Evolutionary conservation across 2,888 invertebrate species (phyloP).

Genomic region (Cyclophora albipunctata): DNA sequence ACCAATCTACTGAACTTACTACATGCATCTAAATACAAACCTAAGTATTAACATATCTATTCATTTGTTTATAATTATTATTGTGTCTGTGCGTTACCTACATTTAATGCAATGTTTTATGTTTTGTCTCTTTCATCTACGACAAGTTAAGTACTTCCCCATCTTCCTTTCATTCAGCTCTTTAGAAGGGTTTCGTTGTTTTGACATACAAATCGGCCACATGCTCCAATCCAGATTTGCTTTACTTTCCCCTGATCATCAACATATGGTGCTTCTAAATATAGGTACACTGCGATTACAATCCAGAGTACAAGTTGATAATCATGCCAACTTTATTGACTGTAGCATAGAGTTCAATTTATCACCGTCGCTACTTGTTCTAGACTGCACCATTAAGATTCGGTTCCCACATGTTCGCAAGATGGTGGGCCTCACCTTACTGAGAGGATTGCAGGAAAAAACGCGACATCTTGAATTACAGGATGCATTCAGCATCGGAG

Average conservation of each 20-base stretch:
- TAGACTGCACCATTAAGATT: slow-evolving; percentile 5
- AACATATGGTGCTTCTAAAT: slow-evolving; percentile 68
- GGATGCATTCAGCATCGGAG: slow-evolving; percentile 53
- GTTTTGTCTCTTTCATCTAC: too few species aligned
- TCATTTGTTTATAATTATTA: too few species aligned
- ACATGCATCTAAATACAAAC: too few species aligned
- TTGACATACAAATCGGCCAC: slow-evolving; percentile 26
- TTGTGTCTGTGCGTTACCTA: too few species aligned
- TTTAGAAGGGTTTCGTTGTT: slow-evolving; percentile 28
- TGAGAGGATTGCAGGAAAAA: slow-evolving; percentile 62
- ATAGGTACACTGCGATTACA: slow-evolving; percentile 33
- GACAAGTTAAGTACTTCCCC: too few species aligned
- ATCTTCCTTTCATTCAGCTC: slow-evolving; percentile 1
- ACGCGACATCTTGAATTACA: slow-evolving; percentile 64
- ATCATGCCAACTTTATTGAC: slow-evolving; percentile 2
- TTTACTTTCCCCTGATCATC: slow-evolving; percentile 45
- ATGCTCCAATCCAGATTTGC: slow-evolving; percentile 27
- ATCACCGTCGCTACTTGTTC: slow-evolving; percentile 4
- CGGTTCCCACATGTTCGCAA: slow-evolving; percentile 36
- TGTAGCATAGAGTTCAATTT: slow-evolving; percentile 7
- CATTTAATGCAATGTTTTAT: too few species aligned
- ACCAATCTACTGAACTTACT: too few species aligned
- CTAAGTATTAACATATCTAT: too few species aligned
- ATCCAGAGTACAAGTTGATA: not conserved
- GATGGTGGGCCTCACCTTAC: slow-evolving; percentile 60